Conservation (phyloP, 2,888 invertebrate genomes). For the Lasioglossum figueresi region DNA sequence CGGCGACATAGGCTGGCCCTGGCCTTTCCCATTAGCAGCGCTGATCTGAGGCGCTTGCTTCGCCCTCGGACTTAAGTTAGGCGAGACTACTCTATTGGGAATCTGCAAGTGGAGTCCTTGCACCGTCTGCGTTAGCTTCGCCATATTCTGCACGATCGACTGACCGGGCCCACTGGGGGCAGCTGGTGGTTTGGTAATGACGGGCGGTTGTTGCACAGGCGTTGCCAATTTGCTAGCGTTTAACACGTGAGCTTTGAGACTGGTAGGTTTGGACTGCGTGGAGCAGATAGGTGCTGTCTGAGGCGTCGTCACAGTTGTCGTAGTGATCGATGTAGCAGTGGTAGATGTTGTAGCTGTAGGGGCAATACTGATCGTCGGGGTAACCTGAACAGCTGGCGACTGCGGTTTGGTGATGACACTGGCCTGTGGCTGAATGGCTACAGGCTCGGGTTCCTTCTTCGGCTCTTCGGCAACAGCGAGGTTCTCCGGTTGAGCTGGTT, state of each 20-base stretch:
- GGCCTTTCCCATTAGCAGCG: slow-evolving; percentile 73
- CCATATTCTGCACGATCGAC: slow-evolving; percentile 77
- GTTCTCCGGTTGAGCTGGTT: slow-evolving; percentile 80
- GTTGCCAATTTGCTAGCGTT: slow-evolving; percentile 82
- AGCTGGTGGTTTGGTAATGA: slow-evolving; percentile 76
- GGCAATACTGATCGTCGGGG: slow-evolving; percentile 65
- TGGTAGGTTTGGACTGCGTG: slow-evolving; percentile 84
- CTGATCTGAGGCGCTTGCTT: slow-evolving; percentile 71
- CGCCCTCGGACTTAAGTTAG: slow-evolving; percentile 77
- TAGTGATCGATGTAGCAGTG: slow-evolving; percentile 59
- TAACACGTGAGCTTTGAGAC: slow-evolving; percentile 87
- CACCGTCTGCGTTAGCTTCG: slow-evolving; percentile 76
- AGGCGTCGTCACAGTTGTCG: slow-evolving; percentile 36
- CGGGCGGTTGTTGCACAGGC: slow-evolving; percentile 72
- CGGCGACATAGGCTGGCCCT: slow-evolving; percentile 81
- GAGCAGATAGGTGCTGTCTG: slow-evolving; percentile 54
- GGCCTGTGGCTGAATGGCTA: slow-evolving; percentile 62
- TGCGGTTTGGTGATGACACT: slow-evolving; percentile 79
- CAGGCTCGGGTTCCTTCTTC: slow-evolving; percentile 70
- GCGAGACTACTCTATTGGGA: slow-evolving; percentile 77
- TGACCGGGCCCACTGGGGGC: slow-evolving; percentile 73
- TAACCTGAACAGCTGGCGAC: slow-evolving; percentile 73
- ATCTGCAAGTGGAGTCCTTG: slow-evolving; percentile 79
- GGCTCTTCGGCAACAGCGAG: slow-evolving; percentile 80
- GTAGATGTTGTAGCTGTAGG: slow-evolving; percentile 68